A percentile compares a stretch with the other conserved stretches of the same genome.
Evolutionary conservation across 2,113 vertebrate species (phyloP).

Genomic region (Hemibates koningsi): DNA sequence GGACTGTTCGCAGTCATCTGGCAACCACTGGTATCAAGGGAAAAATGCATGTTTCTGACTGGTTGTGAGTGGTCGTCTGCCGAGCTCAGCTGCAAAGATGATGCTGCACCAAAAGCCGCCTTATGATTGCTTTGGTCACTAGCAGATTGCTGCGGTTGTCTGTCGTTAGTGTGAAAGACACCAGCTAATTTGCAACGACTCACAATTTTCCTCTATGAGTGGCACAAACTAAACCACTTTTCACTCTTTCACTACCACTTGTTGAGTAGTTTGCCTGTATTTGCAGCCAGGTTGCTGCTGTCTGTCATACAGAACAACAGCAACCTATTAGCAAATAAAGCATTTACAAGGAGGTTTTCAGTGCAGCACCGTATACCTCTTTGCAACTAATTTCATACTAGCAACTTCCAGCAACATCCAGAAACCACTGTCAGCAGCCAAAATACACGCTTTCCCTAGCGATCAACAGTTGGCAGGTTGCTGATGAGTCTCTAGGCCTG

Average conservation of each 20-base stretch:
- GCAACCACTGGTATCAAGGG: not conserved
- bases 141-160: not conserved
- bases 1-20: not conserved
- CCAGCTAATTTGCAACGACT: not conserved
- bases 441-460: not conserved
- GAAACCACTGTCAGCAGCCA: not conserved
- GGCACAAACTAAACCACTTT: not conserved
- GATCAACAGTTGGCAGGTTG: not conserved
- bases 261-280: not conserved
- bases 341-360: not conserved
- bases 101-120: not conserved
- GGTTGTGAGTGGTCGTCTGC: not conserved
- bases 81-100: not conserved
- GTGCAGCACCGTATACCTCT: fast-evolving
- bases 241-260: not conserved
- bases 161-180: not conserved
- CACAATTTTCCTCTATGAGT: not conserved
- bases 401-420: not conserved
- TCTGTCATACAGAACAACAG: not conserved
- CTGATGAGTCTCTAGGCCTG: not conserved
- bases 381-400: not conserved
- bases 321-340: not conserved
- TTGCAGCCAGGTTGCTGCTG: not conserved
- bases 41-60: not conserved
- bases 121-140: not conserved